Percentiles rank a stretch among this genome's conserved stretches.
Conservation (phyloP, 2,797 vertebrate genomes). For the Danionella dracula region DNA sequence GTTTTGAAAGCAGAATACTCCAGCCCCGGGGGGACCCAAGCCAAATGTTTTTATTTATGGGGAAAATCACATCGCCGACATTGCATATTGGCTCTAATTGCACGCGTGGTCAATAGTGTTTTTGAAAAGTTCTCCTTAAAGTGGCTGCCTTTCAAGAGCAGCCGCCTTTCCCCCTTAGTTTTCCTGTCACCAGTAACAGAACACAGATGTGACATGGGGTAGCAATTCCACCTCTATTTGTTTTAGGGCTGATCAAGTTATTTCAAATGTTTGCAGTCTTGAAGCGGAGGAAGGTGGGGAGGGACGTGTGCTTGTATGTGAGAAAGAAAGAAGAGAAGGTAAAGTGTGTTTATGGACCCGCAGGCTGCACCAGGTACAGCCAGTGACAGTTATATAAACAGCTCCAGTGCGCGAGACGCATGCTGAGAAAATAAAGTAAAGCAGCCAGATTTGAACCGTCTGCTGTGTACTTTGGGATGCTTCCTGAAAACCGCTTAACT, state of each 20-base stretch:
- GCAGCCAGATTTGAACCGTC: conserved; percentile 26
- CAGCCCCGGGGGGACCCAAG: conserved; percentile 52
- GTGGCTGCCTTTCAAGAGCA: conserved; percentile 61
- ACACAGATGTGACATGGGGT: conserved; percentile 73
- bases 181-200: conserved; percentile 63
- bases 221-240: conserved; percentile 74
- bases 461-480: conserved; percentile 41
- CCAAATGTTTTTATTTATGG: conserved; percentile 71
- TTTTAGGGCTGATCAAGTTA: conserved; percentile 73
- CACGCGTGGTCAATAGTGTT: conserved; percentile 57
- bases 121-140: conserved; percentile 68
- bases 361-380: conserved; percentile 39
- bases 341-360: conserved; percentile 23
- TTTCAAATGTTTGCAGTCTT: conserved; percentile 67
- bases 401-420: conserved; percentile 28
- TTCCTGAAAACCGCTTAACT: conserved; percentile 33
- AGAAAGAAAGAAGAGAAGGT: conserved; percentile 1
- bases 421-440: conserved; percentile 38
- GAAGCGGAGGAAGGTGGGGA: conserved; percentile 43
- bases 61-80: conserved; percentile 62
- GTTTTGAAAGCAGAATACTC: not conserved
- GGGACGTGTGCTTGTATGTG: conserved; percentile 2
- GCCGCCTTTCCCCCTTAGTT: conserved; percentile 40
- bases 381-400: conserved; percentile 45
- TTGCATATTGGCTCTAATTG: conserved; percentile 67